Evolutionary conservation across 2,113 vertebrate species (phyloP), one percentile per base, ranked within the genome.

Genomic region (Atrichornis clamosus): DNA sequence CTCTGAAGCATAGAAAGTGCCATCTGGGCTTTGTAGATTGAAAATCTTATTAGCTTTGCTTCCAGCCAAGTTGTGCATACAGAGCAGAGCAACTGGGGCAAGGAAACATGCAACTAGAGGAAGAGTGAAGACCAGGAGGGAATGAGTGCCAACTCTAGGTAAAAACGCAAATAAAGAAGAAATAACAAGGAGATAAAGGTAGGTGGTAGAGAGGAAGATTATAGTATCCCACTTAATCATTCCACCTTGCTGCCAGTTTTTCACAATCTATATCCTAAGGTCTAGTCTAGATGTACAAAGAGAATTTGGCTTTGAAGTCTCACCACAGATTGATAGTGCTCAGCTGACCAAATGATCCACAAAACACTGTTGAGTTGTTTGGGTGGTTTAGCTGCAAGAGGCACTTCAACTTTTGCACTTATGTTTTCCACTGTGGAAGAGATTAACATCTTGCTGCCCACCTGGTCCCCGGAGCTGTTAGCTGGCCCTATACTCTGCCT

Each of bases 1-100:
- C 93, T 94, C 93, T 94, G 92, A 96, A 94, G 95, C 93, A 96
- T 9, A 0, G 75, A 92, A 83, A 81, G 59, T 81, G 44, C 85
- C 92, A 90, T 94, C 92, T 96, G 95, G 88, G 68, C 93, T 96
- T 94, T 97, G 68, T 85, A 96, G 93, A 93, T 90, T 95, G 95
- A 96, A 97, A 97, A 97, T 92, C 95, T 90, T 95, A 93, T 94
- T 96, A 94, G 92, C 80, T 80, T 94, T 95, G 60, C 92, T 90
- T 88, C 75, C 82, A 94, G 68, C 68, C 90, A 96, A 86, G 55
- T 74, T 90, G 56, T 88, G 72, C 72, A 80, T 62, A 70, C 0
- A 1, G 59, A 96, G 18, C 44, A 88, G 85, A 96, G 68, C 55
- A 84, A 77, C 33, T 21, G 41, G 19, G 35, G 64, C 88, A 94